Evolutionary conservation across 2,888 invertebrate genomes (phyloP).

Genomic region (Entomobrya proxima): DNA sequence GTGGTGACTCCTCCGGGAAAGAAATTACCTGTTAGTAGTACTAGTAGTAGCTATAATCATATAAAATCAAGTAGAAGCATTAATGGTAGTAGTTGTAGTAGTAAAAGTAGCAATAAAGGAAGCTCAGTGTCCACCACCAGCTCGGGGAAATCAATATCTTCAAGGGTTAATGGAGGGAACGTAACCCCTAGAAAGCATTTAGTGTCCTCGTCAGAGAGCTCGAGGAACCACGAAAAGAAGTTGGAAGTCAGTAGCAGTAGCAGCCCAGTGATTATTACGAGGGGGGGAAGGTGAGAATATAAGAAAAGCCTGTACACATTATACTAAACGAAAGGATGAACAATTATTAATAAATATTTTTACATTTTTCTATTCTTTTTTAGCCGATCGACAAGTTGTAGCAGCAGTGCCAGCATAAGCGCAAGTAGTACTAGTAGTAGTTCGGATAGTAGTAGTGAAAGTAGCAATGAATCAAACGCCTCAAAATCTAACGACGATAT

Average conservation of each 20-base stretch:
- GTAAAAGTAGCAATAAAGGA: conserved; percentile 41
- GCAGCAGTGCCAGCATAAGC: conserved; percentile 59
- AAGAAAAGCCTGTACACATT: not conserved
- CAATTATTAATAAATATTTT: not conserved
- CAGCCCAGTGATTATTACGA: conserved; percentile 21
- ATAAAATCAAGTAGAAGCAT: conserved; percentile 23
- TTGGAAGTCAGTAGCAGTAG: conserved; percentile 59
- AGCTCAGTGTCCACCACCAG: not conserved
- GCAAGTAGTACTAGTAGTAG: conserved; percentile 55
- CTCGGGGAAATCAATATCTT: conserved; percentile 6
- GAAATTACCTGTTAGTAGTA: conserved; percentile 33
- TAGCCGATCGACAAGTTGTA: conserved; percentile 62
- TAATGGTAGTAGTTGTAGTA: conserved; percentile 5
- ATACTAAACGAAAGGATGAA: not conserved
- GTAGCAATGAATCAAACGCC: conserved; percentile 59
- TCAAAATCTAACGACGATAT: conserved; percentile 57
- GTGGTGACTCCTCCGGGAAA: conserved; percentile 35
- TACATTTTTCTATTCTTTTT: conserved; percentile 1
- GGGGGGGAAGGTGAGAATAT: conserved; percentile 47
- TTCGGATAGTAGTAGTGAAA: conserved; percentile 61
- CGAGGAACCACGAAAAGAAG: conserved; percentile 51
- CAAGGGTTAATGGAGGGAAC: conserved; percentile 57
- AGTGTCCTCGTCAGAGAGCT: not conserved
- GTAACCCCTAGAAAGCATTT: conserved; percentile 51
- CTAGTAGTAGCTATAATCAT: not conserved